Base-by-base conservation (phyloP, 1,140 invertebrate species). In the Pseudomyrmex dendroicus region DNA sequence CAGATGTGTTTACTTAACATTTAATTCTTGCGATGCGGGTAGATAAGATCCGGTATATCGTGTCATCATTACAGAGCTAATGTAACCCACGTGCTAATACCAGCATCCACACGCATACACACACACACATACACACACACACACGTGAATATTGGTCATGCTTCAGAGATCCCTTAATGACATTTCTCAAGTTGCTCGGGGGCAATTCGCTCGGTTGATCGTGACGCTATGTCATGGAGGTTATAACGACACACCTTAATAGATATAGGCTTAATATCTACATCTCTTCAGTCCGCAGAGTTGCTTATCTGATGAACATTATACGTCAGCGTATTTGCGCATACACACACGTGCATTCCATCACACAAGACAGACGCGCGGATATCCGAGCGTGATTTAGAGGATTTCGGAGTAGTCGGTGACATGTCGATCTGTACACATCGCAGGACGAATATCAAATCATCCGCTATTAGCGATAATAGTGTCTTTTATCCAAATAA, bases 171-270 rank as follows among this genome's bases (percentile, higher is more conserved):
- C 85, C 82, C 78, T 84, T 88, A 89, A 92, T 87, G 89, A 89
- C 88, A 88, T 92, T 91, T 90, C 86, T 87, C 85, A 86, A 89
- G 83, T 86, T 78, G 90, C 89, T 86, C 72, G 76, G 80, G 35
- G 85, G 89, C 90, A 85, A 89, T 89, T 90, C 84, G 66, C 64
- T 68, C 67, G 66, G 85, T 67, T 74, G 84, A 88, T 89, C 67
- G 46, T 64, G 52, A 61, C 54, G 64, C 61, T 54, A 22, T 52
- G 20, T 64, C 76, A 56, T 13, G 59, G 73, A 84, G 83, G 78
- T 67, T 67, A 70, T 59, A 35, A 77, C 67, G 86, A 83, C 88
- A 87, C 73, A 68, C 67, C 73, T 61, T 86, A 73, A 84, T 86
- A 72, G 74, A 78, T 80, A 66, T 86, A 77, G 87, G 82, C 64